Evolutionary conservation across 2,113 vertebrate species (phyloP).

Genomic region (Etheostoma spectabile): DNA sequence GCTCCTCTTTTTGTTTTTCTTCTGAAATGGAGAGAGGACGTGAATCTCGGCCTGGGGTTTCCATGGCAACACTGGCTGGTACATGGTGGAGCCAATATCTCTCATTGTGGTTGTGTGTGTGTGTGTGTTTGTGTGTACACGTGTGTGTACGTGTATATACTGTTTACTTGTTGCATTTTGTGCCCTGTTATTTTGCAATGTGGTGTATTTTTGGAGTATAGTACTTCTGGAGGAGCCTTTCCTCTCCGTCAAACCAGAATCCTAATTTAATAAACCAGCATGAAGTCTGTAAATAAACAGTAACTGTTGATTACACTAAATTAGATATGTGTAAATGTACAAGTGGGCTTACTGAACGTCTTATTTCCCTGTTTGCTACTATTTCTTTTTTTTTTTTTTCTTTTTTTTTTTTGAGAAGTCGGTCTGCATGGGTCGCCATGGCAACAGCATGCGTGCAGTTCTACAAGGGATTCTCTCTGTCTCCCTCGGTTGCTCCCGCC

Average conservation of each 20-base stretch:
- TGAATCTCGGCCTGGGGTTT: constrained; percentile 58
- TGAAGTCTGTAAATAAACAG: background rate
- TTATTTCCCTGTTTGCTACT: constrained; percentile 19
- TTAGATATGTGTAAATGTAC: constrained; percentile 20
- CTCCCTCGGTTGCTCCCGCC: background rate
- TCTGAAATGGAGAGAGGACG: constrained; percentile 45
- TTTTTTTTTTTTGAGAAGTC: constrained; percentile 51
- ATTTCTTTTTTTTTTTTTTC: constrained; percentile 45
- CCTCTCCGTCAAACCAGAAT: background rate
- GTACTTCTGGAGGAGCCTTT: background rate
- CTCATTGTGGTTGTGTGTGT: background rate
- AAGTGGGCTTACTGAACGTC: background rate
- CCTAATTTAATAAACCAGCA: constrained; percentile 3
- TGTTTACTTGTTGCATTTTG: background rate
- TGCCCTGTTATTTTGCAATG: constrained; percentile 3
- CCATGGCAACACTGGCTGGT: constrained; percentile 72
- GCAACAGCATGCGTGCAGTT: constrained; percentile 73
- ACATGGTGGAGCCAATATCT: constrained; percentile 36
- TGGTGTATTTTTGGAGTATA: background rate
- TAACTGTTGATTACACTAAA: constrained; percentile 31
- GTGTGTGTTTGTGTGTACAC: background rate
- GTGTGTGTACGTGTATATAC: background rate
- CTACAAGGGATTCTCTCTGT: constrained; percentile 23
- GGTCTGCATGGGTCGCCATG: constrained; percentile 73
- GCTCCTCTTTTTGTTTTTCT: constrained; percentile 2